A percentile compares a stretch with the other conserved stretches of the same genome.
These are phyloP conservation scores for Periophthalmodon schlosseri DNA, from an alignment of 2,113 vertebrate genomes.

Conservation along the genomic window DNA sequence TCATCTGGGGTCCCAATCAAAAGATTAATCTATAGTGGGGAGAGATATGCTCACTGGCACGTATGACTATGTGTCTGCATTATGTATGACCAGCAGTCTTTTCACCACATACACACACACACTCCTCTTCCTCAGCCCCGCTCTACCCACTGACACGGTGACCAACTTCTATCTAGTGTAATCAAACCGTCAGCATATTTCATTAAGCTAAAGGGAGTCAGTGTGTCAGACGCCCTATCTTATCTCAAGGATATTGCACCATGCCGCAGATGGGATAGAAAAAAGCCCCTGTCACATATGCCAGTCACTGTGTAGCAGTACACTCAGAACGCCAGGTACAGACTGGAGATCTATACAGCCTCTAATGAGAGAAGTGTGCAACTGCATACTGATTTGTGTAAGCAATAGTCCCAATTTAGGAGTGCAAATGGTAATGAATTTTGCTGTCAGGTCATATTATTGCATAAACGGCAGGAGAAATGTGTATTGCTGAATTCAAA, in stretches of 20 bases:
- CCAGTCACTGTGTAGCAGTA: constrained; percentile 24
- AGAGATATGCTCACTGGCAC: constrained; percentile 65
- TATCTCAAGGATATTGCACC: constrained; percentile 66
- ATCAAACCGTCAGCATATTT: constrained; percentile 67
- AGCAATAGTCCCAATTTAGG: constrained; percentile 9
- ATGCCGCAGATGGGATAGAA: constrained; percentile 32
- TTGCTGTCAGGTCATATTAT: background rate
- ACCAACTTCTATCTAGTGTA: constrained; percentile 62
- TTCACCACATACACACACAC: constrained; percentile 16
- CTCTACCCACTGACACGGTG: constrained; percentile 62
- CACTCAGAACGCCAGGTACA: constrained; percentile 28
- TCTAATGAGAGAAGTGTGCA: constrained; percentile 19
- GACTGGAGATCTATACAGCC: constrained; percentile 15
- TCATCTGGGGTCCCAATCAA: constrained; percentile 64
- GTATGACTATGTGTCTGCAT: constrained; percentile 70
- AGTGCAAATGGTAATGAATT: constrained; percentile 12
- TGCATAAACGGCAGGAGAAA: constrained; percentile 3
- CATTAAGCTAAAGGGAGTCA: constrained; percentile 60
- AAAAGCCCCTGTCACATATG: constrained; percentile 29
- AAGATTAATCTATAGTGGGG: constrained; percentile 70
- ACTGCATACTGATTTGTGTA: constrained; percentile 23
- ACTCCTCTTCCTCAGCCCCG: constrained; percentile 16
- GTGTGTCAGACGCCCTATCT: constrained; percentile 51
- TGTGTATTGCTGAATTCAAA: background rate
- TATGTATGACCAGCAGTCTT: constrained; percentile 66